Evolutionary conservation across 2,888 invertebrate genomes (phyloP).

Genomic region (Automeris io): DNA sequence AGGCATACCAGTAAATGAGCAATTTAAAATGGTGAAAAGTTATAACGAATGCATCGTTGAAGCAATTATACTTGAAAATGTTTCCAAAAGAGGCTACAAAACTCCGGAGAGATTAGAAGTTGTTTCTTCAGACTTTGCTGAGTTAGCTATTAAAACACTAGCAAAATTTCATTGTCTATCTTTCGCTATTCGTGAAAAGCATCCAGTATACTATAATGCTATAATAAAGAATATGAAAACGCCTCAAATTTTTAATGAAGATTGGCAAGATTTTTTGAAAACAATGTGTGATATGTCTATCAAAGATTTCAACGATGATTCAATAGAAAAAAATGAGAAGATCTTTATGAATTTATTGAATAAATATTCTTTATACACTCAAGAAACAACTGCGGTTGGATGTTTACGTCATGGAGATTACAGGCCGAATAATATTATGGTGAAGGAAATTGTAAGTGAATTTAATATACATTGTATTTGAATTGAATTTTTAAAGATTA

Average conservation of each 20-base stretch:
- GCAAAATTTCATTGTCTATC: constrained; percentile 48
- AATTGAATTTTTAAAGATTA: neutral
- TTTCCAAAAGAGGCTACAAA: constrained; percentile 34
- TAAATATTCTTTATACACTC: constrained; percentile 22
- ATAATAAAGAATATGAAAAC: constrained; percentile 24
- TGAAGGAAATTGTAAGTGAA: constrained; percentile 38
- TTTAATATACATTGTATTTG: neutral
- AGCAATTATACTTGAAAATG: constrained; percentile 41
- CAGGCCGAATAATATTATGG: constrained; percentile 45
- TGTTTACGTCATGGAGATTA: constrained; percentile 53
- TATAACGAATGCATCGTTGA: constrained; percentile 32
- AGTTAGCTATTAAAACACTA: constrained; percentile 34
- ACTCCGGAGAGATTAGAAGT: constrained; percentile 33
- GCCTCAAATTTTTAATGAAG: constrained; percentile 22
- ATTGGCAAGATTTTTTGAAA: constrained; percentile 22
- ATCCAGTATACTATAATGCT: constrained; percentile 31
- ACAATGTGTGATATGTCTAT: constrained; percentile 21
- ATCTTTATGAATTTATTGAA: constrained; percentile 19
- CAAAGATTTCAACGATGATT: constrained; percentile 20
- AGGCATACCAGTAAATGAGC: constrained; percentile 29
- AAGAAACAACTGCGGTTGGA: constrained; percentile 18
- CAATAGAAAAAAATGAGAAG: constrained; percentile 20
- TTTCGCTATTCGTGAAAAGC: constrained; percentile 30
- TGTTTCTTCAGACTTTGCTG: constrained; percentile 34
- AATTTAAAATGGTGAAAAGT: constrained; percentile 31